Percentiles rank a stretch among this genome's conserved stretches.
phyloP scores from a whole-genome alignment of 2,888 invertebrate species.

The Drosophila atroscutellata region DNA sequence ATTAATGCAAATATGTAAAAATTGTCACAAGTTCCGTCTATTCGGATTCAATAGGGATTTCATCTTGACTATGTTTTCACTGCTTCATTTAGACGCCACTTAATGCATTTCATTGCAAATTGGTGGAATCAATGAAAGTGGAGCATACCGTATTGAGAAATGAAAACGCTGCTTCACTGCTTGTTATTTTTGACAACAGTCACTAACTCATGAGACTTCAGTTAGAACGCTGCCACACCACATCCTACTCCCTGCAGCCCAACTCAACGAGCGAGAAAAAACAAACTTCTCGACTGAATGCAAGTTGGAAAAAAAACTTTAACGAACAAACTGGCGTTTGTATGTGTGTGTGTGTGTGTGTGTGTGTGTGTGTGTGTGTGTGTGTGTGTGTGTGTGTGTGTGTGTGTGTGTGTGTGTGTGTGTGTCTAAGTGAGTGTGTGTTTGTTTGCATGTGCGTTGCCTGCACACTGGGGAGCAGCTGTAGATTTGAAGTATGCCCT shows the following conservation, averaged over 20 bases:
- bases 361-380: not conserved
- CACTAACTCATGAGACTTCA: constrained; percentile 57
- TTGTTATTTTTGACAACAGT: constrained; percentile 66
- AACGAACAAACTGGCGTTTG: constrained; percentile 26
- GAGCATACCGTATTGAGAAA: constrained; percentile 31
- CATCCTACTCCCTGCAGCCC: constrained; percentile 3
- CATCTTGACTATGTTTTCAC: not conserved
- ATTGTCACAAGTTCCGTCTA: not conserved
- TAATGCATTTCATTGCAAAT: constrained; percentile 13
- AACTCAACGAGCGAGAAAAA: constrained; percentile 51
- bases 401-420: constrained; percentile 2
- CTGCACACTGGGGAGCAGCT: constrained; percentile 65
- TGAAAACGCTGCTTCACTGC: constrained; percentile 21
- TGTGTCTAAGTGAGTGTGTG: constrained; percentile 1
- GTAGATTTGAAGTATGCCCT: constrained; percentile 74
- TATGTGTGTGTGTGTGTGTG: constrained; percentile 13
- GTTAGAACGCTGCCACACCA: not conserved
- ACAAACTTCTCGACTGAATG: constrained; percentile 62
- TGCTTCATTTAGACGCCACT: constrained; percentile 6
- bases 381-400: constrained; percentile 13
- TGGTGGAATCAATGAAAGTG: constrained; percentile 31
- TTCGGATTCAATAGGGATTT: not conserved
- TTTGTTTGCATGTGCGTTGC: constrained; percentile 34
- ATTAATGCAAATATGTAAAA: not conserved
- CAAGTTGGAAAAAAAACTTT: constrained; percentile 46